Evolutionary conservation across 2,888 invertebrate species (phyloP).

Genomic region (Ectobius pallidus): DNA sequence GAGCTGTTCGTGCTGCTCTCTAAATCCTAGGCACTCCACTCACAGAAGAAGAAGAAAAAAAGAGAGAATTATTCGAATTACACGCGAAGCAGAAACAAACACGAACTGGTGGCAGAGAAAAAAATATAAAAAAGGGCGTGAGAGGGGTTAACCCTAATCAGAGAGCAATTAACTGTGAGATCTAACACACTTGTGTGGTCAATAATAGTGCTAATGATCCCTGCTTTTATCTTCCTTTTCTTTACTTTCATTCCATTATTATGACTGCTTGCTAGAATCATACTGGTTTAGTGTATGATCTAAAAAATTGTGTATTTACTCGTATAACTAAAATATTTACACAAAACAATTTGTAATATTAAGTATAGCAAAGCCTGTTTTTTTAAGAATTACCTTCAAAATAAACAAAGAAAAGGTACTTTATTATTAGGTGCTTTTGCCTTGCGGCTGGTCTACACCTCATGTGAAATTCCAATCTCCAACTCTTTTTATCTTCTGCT

Average conservation of each 20-base stretch:
- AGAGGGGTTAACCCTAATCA: not conserved
- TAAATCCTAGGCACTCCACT: not conserved
- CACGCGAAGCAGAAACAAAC: conserved; percentile 11
- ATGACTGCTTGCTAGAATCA: too few relatives aligned
- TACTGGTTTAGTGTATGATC: too few relatives aligned
- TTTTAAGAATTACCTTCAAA: too few relatives aligned
- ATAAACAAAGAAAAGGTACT: too few relatives aligned
- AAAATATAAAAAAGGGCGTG: not conserved
- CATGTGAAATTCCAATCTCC: too few relatives aligned
- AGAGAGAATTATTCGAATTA: conserved; percentile 5
- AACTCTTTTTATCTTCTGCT: too few relatives aligned
- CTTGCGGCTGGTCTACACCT: too few relatives aligned
- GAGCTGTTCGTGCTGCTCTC: not conserved
- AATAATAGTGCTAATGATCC: not conserved
- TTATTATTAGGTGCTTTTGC: too few relatives aligned
- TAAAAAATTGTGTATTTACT: too few relatives aligned
- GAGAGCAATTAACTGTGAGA: conserved; percentile 17
- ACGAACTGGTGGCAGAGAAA: not conserved
- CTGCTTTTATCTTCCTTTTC: not conserved
- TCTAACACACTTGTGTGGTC: conserved; percentile 10
- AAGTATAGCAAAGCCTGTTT: too few relatives aligned
- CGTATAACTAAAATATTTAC: too few relatives aligned
- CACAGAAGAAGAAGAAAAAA: not conserved
- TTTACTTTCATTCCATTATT: not conserved
- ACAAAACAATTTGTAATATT: too few relatives aligned